These are phyloP conservation scores for Serrognathus titanus DNA, from an alignment of 2,888 invertebrate genomes.

Conservation along the genomic window DNA sequence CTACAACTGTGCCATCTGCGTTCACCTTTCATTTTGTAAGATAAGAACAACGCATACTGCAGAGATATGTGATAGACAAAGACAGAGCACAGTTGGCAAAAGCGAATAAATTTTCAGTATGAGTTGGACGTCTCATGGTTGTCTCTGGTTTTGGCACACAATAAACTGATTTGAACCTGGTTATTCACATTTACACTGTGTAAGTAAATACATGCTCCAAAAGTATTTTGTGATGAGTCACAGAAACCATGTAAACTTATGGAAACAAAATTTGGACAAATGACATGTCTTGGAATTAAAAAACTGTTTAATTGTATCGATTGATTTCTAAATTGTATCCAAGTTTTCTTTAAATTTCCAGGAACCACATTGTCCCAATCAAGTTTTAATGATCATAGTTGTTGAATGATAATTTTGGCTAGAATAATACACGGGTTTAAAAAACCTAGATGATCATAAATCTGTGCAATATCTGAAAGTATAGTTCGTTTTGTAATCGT, in stretches of 20 bases:
- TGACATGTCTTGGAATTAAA: conserved; percentile 9
- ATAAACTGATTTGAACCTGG: not conserved
- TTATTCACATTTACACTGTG: not conserved
- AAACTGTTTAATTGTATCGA: not conserved
- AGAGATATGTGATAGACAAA: no score
- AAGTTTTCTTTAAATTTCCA: conserved; percentile 3
- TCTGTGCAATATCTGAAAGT: conserved; percentile 5
- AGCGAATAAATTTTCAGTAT: no score
- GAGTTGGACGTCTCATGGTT: no score
- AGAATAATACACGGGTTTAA: conserved; percentile 11
- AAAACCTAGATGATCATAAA: conserved; percentile 12
- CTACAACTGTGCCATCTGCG: no score
- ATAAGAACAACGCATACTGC: no score
- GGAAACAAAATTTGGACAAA: conserved; percentile 4
- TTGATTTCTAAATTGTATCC: conserved; percentile 6
- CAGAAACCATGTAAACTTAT: conserved; percentile 24
- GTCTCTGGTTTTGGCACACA: conserved; percentile 15
- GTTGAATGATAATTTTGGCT: conserved; percentile 15
- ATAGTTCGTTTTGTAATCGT: conserved; percentile 6
- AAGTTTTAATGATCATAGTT: conserved; percentile 12
- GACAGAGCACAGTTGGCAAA: no score
- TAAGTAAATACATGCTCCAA: conserved; percentile 27
- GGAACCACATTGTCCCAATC: conserved; percentile 18
- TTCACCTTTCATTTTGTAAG: no score
- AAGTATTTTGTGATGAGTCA: conserved; percentile 25